Evolutionary conservation across 2,797 vertebrate species (phyloP).

Genomic region (Labroides dimidiatus): DNA sequence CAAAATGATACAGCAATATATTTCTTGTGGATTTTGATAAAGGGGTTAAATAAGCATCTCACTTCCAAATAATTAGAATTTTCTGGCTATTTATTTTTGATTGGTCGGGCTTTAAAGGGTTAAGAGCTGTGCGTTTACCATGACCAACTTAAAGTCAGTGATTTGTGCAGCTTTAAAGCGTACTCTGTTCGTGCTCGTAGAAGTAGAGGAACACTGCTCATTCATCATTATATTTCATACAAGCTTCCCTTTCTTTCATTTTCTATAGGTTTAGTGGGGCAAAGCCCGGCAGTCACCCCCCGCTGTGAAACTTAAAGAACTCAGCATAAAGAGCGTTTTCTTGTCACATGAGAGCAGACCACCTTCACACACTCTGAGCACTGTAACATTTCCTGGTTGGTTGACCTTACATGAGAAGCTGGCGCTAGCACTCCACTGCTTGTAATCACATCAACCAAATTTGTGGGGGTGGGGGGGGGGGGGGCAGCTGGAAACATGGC

Average conservation of each 20-base stretch:
- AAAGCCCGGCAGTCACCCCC: slow-evolving; percentile 8
- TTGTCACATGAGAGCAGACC: slow-evolving; percentile 25
- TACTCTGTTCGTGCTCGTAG: neutral
- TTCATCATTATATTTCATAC: neutral
- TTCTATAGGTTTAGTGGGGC: slow-evolving; percentile 34
- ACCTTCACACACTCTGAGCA: slow-evolving; percentile 23
- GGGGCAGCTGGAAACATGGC: slow-evolving; percentile 21
- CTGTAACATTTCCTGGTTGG: slow-evolving; percentile 25
- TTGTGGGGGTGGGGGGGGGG: slow-evolving; percentile 12
- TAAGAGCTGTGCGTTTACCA: neutral
- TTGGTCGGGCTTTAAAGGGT: no score
- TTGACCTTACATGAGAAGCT: slow-evolving; percentile 45
- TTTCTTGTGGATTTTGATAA: no score
- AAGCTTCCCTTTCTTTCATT: neutral
- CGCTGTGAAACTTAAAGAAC: neutral
- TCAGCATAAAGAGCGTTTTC: slow-evolving; percentile 33
- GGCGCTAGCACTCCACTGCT: slow-evolving; percentile 43
- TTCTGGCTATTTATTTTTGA: no score
- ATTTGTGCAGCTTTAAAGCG: neutral
- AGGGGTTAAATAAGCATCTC: no score
- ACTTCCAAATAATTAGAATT: no score
- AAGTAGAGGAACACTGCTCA: neutral
- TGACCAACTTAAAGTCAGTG: neutral
- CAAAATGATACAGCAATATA: no score
- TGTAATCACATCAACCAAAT: slow-evolving; percentile 45